phyloP scores from a whole-genome alignment of 2,113 vertebrate genomes.

The Cricetomys ansorgei region DNA sequence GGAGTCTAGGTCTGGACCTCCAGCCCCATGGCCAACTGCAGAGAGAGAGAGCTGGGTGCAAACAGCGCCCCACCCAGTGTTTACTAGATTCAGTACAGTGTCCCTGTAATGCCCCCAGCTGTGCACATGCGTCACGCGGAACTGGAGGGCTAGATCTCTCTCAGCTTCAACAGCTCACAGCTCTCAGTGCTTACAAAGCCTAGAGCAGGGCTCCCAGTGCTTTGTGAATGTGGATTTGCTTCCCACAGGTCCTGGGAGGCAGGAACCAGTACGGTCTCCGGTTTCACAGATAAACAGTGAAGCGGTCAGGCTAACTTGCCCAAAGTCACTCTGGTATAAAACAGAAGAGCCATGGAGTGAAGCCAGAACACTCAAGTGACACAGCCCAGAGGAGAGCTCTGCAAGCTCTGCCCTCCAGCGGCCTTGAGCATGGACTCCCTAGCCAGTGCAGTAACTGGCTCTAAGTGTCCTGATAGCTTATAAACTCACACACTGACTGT shows the following conservation, averaged over 20 bases:
- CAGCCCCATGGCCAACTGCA: background rate
- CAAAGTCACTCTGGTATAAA: background rate
- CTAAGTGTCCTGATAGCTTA: background rate
- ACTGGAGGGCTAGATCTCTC: background rate
- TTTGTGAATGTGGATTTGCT: background rate
- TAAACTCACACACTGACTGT: background rate
- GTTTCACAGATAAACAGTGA: background rate
- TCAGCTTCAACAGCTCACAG: background rate
- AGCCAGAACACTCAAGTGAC: background rate
- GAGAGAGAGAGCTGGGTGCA: background rate
- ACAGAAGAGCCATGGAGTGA: background rate
- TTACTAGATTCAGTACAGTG: background rate
- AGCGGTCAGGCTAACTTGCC: background rate
- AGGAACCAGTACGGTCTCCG: background rate
- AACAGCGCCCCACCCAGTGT: background rate
- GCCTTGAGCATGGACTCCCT: rapidly evolving
- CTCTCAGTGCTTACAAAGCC: background rate
- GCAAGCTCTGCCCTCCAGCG: background rate
- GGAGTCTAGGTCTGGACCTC: background rate
- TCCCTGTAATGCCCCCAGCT: background rate
- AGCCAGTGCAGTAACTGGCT: background rate
- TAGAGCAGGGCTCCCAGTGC: background rate
- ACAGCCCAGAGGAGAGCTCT: background rate
- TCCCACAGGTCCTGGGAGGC: background rate
- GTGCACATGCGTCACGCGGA: background rate